Evolutionary conservation across 2,888 invertebrate genomes (phyloP), one percentile per base, ranked within the genome.

Genomic region (Melipona bicolor): DNA sequence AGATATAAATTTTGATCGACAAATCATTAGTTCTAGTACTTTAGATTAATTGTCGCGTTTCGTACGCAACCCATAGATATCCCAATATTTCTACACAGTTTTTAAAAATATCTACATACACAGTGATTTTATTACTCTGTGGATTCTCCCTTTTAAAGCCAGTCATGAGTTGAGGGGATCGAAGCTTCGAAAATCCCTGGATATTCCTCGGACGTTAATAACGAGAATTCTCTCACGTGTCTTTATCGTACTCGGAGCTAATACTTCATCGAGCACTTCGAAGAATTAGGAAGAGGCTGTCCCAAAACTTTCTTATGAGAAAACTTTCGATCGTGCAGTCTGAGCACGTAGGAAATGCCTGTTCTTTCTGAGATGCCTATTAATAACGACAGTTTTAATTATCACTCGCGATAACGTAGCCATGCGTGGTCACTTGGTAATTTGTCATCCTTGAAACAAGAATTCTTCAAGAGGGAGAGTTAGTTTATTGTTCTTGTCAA

Each of bases 271-370:
- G 49, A 52, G 59, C 36, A 73, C 43, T 64, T 79, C 9, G 36
- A 27, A 9, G 50, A 54, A 64, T 72, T 76, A 68, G 21, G 59
- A 54, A 15, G 68, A 52, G n/a, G 32, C 27, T 24, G 19, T 52
- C n/a, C 54, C 1, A 32, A 62, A 78, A 78, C 62, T 73, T 81
- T 69, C 69, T 81, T 73, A 78, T 62, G 69, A 78, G 69, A 36
- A 73, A 81, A 81, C 81, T 81, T 81, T 67, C 54, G 15, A 11
- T 49, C 50, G 3, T 19, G 71, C 17, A 32, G 56, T 59, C 56
- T 11, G 36, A 13, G 54, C 64, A 72, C 77, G 32, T 52, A 49
- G 68, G 19, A 15, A 24, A 59, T 52, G 19, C 9, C 17, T 54
- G 36, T 21, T 32, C 19, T 15, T 4, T 5, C 59, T 24, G 17